Percentiles rank a stretch among this genome's conserved stretches.
Conservation (phyloP, 1,140 invertebrate genomes). For the Homalodisca vitripennis region DNA sequence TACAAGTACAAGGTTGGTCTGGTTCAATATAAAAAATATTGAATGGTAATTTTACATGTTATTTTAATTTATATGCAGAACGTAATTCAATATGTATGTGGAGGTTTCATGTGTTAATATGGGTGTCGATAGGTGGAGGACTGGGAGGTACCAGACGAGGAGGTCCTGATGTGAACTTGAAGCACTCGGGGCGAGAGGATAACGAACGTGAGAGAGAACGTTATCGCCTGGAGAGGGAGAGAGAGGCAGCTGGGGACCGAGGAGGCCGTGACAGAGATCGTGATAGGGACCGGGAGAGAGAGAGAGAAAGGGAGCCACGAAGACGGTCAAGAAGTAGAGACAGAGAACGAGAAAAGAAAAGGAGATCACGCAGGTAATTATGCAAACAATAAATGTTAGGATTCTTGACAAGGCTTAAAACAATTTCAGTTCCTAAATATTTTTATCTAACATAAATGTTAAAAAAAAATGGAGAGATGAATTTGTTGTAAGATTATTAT, state of each 20-base stretch:
- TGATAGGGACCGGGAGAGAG: slow-evolving; percentile 51
- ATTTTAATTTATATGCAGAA: neutral
- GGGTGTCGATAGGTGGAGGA: slow-evolving; percentile 71
- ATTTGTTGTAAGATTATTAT: too few relatives aligned
- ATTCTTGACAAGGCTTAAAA: too few relatives aligned
- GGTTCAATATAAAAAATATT: neutral
- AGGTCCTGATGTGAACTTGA: slow-evolving; percentile 93
- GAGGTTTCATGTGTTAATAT: too few relatives aligned
- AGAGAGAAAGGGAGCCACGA: slow-evolving; percentile 42
- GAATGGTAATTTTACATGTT: neutral
- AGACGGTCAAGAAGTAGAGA: too few relatives aligned
- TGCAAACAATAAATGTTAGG: too few relatives aligned
- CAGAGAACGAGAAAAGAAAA: too few relatives aligned
- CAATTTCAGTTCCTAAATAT: too few relatives aligned
- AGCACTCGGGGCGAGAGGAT: slow-evolving; percentile 92
- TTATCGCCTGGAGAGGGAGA: slow-evolving; percentile 72
- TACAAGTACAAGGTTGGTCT: neutral
- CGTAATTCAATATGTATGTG: neutral
- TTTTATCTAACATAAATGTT: too few relatives aligned
- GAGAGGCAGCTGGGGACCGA: slow-evolving; percentile 57
- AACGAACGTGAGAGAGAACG: slow-evolving; percentile 78
- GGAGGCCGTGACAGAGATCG: slow-evolving; percentile 45
- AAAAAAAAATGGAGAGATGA: too few relatives aligned
- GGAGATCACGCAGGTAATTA: too few relatives aligned
- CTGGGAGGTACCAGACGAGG: slow-evolving; percentile 88